Conservation (phyloP, 2,888 invertebrate species). For the Pemphredon lugubris region DNA sequence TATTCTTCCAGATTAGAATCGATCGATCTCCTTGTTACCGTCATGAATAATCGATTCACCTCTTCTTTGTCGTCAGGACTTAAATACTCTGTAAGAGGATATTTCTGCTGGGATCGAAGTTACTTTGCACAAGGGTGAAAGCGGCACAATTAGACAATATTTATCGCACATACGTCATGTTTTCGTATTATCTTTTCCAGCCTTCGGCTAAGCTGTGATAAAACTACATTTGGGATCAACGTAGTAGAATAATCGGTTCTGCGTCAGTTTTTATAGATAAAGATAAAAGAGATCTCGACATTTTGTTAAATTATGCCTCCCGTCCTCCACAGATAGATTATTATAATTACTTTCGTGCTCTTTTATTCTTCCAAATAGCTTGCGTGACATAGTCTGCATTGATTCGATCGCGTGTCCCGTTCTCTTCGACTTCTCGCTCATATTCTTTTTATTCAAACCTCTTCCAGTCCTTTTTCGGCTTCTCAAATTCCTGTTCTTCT, state of each 20-base stretch:
- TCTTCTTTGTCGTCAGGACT: conserved; percentile 24
- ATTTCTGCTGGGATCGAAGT: background rate
- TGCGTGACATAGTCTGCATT: conserved; percentile 15
- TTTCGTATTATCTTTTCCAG: too few relatives aligned
- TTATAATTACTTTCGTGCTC: conserved; percentile 42
- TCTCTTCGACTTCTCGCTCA: background rate
- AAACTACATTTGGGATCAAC: too few relatives aligned
- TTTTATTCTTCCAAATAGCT: conserved; percentile 7
- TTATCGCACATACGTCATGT: too few relatives aligned
- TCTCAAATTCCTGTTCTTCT: background rate
- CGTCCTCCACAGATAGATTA: too few relatives aligned
- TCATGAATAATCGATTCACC: conserved; percentile 19
- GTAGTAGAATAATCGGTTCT: too few relatives aligned
- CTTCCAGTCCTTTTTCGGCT: background rate
- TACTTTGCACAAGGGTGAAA: too few relatives aligned
- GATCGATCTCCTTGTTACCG: background rate
- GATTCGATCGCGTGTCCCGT: background rate
- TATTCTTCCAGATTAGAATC: conserved; percentile 13
- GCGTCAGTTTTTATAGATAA: too few relatives aligned
- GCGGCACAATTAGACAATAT: too few relatives aligned
- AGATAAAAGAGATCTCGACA: too few relatives aligned
- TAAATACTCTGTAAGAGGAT: conserved; percentile 21
- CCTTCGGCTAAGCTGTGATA: too few relatives aligned
- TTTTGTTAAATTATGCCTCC: too few relatives aligned
- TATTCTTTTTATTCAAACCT: background rate